A percentile compares a stretch with the other conserved stretches of the same genome.
These are phyloP conservation scores for Calameuta filiformis DNA, from an alignment of 2,888 invertebrate species.

Conservation along the genomic window DNA sequence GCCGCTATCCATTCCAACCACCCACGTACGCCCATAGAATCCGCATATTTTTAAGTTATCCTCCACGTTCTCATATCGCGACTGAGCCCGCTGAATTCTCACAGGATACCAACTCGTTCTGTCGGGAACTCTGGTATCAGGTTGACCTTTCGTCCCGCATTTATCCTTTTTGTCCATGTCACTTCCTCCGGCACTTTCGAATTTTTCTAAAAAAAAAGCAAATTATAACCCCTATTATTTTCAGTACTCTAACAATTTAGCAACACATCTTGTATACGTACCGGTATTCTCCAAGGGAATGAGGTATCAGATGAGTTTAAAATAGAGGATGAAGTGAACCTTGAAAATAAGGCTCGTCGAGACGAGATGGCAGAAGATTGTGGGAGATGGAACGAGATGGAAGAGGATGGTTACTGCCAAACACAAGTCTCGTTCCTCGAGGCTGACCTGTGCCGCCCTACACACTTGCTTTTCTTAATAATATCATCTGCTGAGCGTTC, in stretches of 20 bases:
- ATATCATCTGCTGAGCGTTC: not conserved
- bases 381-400: not conserved
- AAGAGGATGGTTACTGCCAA: not conserved
- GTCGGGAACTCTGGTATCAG: not conserved
- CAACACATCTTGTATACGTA: not conserved
- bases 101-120: not conserved
- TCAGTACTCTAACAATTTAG: not conserved
- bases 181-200: not conserved
- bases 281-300: not conserved
- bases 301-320: not conserved
- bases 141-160: not conserved
- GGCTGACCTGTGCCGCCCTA: not conserved
- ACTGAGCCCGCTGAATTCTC: not conserved
- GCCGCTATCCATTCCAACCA: not conserved
- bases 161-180: not conserved
- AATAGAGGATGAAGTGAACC: not conserved
- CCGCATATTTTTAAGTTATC: not conserved
- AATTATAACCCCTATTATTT: not conserved
- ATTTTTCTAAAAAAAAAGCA: not conserved
- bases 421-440: not conserved
- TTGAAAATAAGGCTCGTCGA: not conserved
- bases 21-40: not conserved
- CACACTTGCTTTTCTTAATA: constrained; percentile 5
- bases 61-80: not conserved
- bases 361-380: not conserved